Conservation (phyloP, 2,113 vertebrate species). For the Phalacrocorax carbo region DNA sequence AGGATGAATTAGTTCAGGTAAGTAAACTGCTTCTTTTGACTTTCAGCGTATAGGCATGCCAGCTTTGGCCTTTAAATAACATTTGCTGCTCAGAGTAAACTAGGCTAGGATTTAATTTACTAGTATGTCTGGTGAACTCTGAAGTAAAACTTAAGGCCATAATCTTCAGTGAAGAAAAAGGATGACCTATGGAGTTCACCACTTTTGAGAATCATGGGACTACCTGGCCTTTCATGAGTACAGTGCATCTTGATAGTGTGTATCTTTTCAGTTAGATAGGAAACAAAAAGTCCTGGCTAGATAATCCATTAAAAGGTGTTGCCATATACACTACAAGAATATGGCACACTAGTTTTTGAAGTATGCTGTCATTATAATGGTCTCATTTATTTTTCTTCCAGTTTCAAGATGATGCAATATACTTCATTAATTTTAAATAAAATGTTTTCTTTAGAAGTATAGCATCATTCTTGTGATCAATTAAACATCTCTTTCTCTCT, state of each 20-base stretch:
- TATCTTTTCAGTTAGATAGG: background rate
- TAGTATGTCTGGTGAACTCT: background rate
- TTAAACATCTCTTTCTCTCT: background rate
- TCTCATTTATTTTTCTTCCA: background rate
- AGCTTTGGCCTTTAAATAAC: background rate
- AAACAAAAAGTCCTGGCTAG: background rate
- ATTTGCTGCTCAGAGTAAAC: background rate
- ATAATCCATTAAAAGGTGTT: background rate
- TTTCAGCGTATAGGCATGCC: background rate
- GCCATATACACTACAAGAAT: background rate
- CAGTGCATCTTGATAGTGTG: background rate
- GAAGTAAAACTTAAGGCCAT: background rate
- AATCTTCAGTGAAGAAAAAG: background rate
- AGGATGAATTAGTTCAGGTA: constrained; percentile 97
- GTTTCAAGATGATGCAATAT: background rate
- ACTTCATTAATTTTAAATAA: background rate
- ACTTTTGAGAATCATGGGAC: background rate
- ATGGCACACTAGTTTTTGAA: background rate
- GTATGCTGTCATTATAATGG: background rate
- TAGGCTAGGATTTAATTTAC: background rate
- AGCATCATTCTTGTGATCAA: background rate
- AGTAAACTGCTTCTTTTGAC: background rate
- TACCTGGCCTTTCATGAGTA: background rate
- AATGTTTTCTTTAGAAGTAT: background rate
- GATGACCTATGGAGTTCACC: background rate